Evolutionary conservation across 2,797 vertebrate species (phyloP).

Genomic region (Myotis myotis): DNA sequence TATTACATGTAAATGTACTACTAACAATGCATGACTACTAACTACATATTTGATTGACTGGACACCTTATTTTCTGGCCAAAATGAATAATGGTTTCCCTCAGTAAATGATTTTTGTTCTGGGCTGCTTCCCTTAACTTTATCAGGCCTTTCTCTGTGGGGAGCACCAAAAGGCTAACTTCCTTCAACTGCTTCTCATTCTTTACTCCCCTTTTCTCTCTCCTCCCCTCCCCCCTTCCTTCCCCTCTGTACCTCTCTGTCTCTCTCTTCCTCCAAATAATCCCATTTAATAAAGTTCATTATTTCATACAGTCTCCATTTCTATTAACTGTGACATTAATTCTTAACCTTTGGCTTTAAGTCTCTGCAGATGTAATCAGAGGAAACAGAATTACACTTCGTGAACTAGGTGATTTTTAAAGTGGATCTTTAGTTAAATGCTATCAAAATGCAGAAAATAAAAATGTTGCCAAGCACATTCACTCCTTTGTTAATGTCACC

Average conservation of each 20-base stretch:
- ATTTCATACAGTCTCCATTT: background rate
- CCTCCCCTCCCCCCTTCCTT: background rate
- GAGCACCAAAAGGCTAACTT: background rate
- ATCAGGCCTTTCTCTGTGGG: background rate
- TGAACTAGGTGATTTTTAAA: conserved; percentile 31
- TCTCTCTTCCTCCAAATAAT: conserved; percentile 2
- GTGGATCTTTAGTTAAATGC: background rate
- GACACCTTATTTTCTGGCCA: conserved; percentile 15
- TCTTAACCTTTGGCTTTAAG: conserved; percentile 23
- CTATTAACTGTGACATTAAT: conserved; percentile 5
- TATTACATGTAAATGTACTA: no score
- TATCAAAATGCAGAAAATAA: conserved; percentile 32
- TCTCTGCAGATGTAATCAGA: background rate
- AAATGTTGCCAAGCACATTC: background rate
- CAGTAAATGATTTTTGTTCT: background rate
- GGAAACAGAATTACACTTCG: conserved; percentile 21
- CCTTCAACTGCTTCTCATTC: background rate
- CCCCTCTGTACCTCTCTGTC: background rate
- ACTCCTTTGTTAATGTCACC: background rate
- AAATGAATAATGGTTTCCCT: background rate
- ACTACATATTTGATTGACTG: conserved; percentile 40
- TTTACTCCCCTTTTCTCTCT: background rate
- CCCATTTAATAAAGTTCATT: background rate
- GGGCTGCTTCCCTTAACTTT: background rate
- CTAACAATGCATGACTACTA: background rate